phyloP scores from a whole-genome alignment of 2,888 invertebrate species.

The Keiferia lycopersicella region DNA sequence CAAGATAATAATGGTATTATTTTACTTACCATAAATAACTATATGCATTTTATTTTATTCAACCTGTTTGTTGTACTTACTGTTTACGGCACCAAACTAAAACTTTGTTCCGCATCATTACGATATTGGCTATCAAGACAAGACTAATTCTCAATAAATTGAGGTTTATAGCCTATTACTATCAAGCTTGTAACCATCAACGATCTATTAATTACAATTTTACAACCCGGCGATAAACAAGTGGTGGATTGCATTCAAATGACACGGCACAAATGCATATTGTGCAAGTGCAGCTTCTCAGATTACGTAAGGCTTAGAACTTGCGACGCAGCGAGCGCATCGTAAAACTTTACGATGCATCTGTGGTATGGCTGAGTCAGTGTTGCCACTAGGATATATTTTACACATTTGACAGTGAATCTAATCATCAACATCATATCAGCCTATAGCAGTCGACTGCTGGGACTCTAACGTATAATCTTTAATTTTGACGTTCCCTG shows the following conservation, averaged over 20 bases:
- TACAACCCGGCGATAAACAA: not conserved
- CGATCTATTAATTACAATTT: not conserved
- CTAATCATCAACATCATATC: too few relatives aligned
- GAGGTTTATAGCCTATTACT: not conserved
- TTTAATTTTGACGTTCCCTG: too few relatives aligned
- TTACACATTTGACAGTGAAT: too few relatives aligned
- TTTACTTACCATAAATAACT: not conserved
- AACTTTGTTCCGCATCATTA: not conserved
- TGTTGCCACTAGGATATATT: too few relatives aligned
- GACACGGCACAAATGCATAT: slow-evolving; percentile 3
- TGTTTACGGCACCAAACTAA: not conserved
- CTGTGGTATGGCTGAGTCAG: slow-evolving; percentile 45
- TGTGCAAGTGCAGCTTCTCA: slow-evolving; percentile 19
- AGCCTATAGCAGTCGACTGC: too few relatives aligned
- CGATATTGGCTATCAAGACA: not conserved
- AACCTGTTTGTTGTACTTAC: not conserved
- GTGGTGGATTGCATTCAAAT: slow-evolving; percentile 8
- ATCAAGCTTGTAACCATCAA: slow-evolving; percentile 3
- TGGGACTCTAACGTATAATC: too few relatives aligned
- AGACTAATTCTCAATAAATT: not conserved
- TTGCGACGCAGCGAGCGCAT: slow-evolving; percentile 9
- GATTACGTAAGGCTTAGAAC: slow-evolving; percentile 10
- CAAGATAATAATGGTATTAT: not conserved
- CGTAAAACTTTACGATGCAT: slow-evolving; percentile 64
- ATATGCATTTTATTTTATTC: not conserved